Conservation (phyloP, 2,888 invertebrate species). For the Eulithis testata region DNA sequence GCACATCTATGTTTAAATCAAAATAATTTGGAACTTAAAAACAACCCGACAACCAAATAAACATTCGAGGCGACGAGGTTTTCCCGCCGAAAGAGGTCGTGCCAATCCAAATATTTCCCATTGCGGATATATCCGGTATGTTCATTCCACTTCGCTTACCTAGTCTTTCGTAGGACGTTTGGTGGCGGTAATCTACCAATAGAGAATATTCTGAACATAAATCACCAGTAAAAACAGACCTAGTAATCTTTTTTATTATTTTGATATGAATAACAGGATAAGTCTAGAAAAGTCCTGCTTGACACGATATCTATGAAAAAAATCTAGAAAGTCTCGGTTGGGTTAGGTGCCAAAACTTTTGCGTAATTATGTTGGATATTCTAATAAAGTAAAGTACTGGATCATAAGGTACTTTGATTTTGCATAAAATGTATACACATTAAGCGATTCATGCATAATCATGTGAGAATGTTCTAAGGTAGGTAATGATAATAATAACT, state of each 20-base stretch:
- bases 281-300: too few relatives aligned
- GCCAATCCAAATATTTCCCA: slow-evolving; percentile 1
- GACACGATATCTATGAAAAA: too few relatives aligned
- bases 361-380: neutral
- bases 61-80: neutral
- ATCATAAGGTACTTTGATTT: slow-evolving; percentile 2
- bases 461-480: slow-evolving; percentile 20
- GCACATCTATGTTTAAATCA: too few relatives aligned
- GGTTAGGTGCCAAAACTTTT: too few relatives aligned
- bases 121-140: too few relatives aligned
- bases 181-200: slow-evolving; percentile 15
- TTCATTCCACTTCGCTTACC: too few relatives aligned
- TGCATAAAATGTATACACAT: slow-evolving; percentile 1
- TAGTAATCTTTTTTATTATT: too few relatives aligned
- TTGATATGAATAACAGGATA: too few relatives aligned
- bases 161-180: neutral
- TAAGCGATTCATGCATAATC: slow-evolving; percentile 38
- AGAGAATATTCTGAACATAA: too few relatives aligned
- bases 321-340: too few relatives aligned
- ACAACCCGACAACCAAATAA: slow-evolving; percentile 3
- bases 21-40: slow-evolving; percentile 1
- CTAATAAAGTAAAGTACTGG: neutral
- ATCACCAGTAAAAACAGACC: too few relatives aligned
- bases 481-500: slow-evolving; percentile 17
- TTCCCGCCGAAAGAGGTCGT: slow-evolving; percentile 4